Base-by-base conservation (phyloP, 2,888 invertebrate species). In the Eilema griseolum region DNA sequence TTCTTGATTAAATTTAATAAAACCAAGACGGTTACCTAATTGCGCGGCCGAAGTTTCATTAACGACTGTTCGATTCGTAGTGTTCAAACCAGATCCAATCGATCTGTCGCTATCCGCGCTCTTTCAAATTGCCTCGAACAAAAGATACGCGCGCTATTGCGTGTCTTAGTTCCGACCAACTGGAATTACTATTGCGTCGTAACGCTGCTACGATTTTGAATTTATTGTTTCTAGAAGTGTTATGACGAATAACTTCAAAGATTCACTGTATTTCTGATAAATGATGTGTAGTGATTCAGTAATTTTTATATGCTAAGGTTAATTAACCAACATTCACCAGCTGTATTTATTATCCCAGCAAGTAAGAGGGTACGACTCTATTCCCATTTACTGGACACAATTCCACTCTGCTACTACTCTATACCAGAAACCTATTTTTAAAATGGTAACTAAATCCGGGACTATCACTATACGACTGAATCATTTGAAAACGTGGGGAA, bases 1-100 rank as follows among this genome's bases (percentile, higher is more conserved):
- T 95, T 95, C 94, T 93, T 95, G 94, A 95, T 95, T 95, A 95
- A 95, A 95, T 95, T 95, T 95, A 95, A 95, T 95, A 95, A 95
- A 95, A 95, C 93, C 92, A 93, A 94, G 95, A 93, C 89, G 92
- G 91, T 91, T 92, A 91, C 90, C 91, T 95, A 95, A 95, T 94
- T 95, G 94, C 92, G 91, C 89, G 84, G 83, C 86, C 86, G 86
- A 93, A 95, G 90, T 95, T 95, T 91, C 92, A 92, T 93, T 94
- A 94, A 94, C 91, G 94, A 93, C 89, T 90, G 92, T 94, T 95
- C 93, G 93, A 94, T 94, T 94, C 88, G 88, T 86, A 88, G 87
- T 88, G 88, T 89, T 89, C 86, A 86, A 86, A 83, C 85, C 66
- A 84, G 87, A 88, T 89, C 79, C 85, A 83, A 91, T 92, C 89